Evolutionary conservation across 1,140 invertebrate genomes (phyloP), one percentile per base, ranked within the genome.

Genomic region (Grapholita molesta): DNA sequence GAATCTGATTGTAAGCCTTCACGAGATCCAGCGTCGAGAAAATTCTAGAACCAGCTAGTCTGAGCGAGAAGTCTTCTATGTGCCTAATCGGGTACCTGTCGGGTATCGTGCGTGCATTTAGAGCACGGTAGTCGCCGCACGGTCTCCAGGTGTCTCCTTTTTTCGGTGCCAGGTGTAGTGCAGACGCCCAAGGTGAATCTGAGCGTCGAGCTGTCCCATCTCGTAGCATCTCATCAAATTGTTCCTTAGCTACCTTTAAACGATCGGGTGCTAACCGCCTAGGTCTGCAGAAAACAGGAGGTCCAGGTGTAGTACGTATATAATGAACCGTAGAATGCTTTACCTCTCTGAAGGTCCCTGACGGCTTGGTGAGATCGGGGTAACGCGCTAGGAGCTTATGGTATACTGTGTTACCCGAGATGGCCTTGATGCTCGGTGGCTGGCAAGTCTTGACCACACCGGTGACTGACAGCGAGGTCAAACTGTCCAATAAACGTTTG

Each of bases 121-220:
- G 55, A 8, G 61, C 64, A 0, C 82, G 67, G 25, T 81, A 86
- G 32, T 83, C 80, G 0, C 77, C 90, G 68, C 88, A 92, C 0
- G 88, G 83, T 18, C 93, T 69, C 80, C 83, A 92, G 5, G 71
- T 70, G 0, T 76, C 72, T 3, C 84, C 83, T 28, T 82, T 79
- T 69, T 94, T 93, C 2, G 81, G 79, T 0, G 85, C 85, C 8
- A 92, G 74, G 68, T 92, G 84, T 6, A 91, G 70, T 7, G 89
- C 83, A 15, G 80, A 85, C 3, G 90, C 74, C 89, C 86, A 93
- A 15, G 84, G 66, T 48, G 69, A 75, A 23, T 76, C 72, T 0
- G 84, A 89, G 2, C 79, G 85, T 53, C 84, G 53, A 32, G 67
- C 57, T 3, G 65, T 67, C 38, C 82, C 82, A 85, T 75, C 1